These are phyloP conservation scores for Pachycephala philippinensis DNA, from an alignment of 2,113 vertebrate species.

Conservation along the genomic window DNA sequence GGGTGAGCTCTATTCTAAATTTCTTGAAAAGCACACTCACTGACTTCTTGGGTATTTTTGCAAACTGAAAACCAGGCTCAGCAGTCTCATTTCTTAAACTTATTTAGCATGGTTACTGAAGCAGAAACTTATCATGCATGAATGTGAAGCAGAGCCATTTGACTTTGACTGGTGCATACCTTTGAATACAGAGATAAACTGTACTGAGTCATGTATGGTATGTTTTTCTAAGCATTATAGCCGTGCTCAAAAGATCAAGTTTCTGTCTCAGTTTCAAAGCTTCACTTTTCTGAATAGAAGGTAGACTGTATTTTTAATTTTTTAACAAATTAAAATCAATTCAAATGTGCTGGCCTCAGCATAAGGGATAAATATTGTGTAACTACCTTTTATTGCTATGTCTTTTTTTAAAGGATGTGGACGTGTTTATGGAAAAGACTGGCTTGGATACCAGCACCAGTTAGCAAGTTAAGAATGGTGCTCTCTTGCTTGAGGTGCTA, in stretches of 20 bases:
- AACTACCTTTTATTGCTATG: not conserved
- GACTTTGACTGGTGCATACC: not conserved
- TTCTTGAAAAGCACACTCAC: not conserved
- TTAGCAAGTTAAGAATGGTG: not conserved
- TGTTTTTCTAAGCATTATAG: constrained; percentile 51
- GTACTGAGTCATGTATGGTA: not conserved
- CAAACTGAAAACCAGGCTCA: not conserved
- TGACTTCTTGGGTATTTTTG: not conserved
- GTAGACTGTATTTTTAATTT: constrained; percentile 36
- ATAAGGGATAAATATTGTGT: not conserved
- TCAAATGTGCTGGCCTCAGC: not conserved
- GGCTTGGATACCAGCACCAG: not conserved
- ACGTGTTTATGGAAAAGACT: not conserved
- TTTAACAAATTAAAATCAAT: constrained; percentile 28
- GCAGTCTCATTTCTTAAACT: not conserved
- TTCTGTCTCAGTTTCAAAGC: constrained; percentile 52
- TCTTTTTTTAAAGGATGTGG: not conserved
- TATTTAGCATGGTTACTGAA: constrained; percentile 7
- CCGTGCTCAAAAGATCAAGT: constrained; percentile 2
- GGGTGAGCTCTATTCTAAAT: not conserved
- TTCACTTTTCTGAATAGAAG: constrained; percentile 4
- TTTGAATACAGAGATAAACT: constrained; percentile 35
- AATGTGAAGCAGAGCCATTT: constrained; percentile 14
- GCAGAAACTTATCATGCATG: not conserved
- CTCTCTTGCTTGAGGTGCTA: not conserved